These are phyloP conservation scores for Rugalucina vietnamica DNA, from an alignment of 2,888 invertebrate species.

Conservation along the genomic window DNA sequence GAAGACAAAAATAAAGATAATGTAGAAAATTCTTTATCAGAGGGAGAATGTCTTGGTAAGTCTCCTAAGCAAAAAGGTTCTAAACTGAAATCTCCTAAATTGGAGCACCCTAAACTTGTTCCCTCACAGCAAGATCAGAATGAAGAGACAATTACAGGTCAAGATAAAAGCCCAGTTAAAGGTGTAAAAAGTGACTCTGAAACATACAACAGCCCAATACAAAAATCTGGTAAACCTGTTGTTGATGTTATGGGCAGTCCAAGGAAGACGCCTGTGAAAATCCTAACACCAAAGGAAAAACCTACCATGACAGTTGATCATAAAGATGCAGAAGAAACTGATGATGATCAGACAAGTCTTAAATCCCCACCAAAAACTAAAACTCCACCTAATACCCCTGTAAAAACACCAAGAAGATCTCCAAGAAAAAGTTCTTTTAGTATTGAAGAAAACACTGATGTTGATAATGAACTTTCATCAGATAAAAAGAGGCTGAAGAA, in stretches of 20 bases:
- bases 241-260: too few relatives aligned
- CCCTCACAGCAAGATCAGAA: too few relatives aligned
- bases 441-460: background rate
- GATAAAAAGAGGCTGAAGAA: background rate
- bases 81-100: background rate
- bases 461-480: background rate
- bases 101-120: background rate
- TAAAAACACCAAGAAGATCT: background rate
- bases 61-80: background rate
- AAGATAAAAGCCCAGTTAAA: background rate
- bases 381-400: background rate
- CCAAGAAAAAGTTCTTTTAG: background rate
- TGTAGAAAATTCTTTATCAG: background rate
- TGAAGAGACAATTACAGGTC: too few relatives aligned
- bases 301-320: background rate
- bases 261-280: too few relatives aligned
- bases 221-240: too few relatives aligned
- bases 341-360: background rate
- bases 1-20: conserved; percentile 1
- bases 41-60: background rate
- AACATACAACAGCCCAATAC: too few relatives aligned
- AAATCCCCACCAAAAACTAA: background rate
- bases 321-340: background rate
- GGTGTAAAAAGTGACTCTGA: too few relatives aligned
- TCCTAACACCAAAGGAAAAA: background rate